Evolutionary conservation across 2,797 vertebrate genomes (phyloP).

Genomic region (Siniperca scherzeri): DNA sequence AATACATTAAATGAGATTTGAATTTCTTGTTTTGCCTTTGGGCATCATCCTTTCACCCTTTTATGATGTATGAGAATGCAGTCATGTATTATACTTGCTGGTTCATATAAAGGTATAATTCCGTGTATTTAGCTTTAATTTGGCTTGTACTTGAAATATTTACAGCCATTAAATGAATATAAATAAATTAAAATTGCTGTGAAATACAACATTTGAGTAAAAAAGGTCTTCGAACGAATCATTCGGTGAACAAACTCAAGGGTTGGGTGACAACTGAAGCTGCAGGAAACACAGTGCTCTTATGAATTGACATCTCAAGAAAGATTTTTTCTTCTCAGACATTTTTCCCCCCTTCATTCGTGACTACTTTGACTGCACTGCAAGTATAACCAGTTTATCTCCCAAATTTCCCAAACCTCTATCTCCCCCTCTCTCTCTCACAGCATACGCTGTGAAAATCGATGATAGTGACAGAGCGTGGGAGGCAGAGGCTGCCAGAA

Average conservation of each 20-base stretch:
- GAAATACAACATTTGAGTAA: neutral
- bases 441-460: constrained; percentile 46
- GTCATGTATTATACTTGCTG: neutral
- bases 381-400: constrained; percentile 49
- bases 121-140: neutral
- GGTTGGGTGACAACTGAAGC: neutral
- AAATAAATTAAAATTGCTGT: neutral
- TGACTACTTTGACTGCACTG: constrained; percentile 30
- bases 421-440: constrained; percentile 16
- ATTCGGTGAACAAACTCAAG: constrained; percentile 2
- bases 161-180: neutral
- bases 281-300: neutral
- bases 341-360: constrained; percentile 17
- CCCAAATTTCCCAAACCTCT: constrained; percentile 23
- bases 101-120: neutral
- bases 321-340: neutral
- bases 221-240: neutral
- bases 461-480: constrained; percentile 57
- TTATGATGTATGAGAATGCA: neutral
- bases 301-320: constrained; percentile 11
- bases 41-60: neutral
- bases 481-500: constrained; percentile 66
- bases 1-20: constrained; percentile 10
- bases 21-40: neutral
- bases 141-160: neutral